These are phyloP conservation scores for Dastarcus helophoroides DNA, from an alignment of 2,888 invertebrate genomes.

Conservation along the genomic window DNA sequence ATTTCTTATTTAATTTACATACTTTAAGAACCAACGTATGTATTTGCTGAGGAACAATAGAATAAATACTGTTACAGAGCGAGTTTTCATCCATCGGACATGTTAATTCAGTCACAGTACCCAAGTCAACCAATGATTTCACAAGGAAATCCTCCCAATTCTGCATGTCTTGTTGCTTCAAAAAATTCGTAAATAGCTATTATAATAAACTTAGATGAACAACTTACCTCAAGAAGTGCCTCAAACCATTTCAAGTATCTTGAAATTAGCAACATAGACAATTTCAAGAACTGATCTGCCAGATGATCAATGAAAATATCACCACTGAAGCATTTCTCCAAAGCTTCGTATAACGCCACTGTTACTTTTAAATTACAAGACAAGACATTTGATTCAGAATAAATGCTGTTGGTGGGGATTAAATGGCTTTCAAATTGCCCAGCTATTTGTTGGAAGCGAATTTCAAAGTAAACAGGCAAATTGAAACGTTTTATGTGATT, in stretches of 20 bases:
- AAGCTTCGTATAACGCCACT: slow-evolving; percentile 38
- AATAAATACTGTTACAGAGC: slow-evolving; percentile 19
- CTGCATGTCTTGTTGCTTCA: slow-evolving; percentile 1
- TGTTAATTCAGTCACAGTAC: slow-evolving; percentile 10
- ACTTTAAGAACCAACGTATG: slow-evolving; percentile 20
- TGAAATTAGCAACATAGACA: slow-evolving; percentile 71
- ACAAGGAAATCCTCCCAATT: slow-evolving; percentile 25
- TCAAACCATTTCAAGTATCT: slow-evolving; percentile 67
- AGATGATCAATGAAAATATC: slow-evolving; percentile 70
- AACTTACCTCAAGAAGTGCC: slow-evolving; percentile 14
- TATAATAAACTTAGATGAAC: not conserved
- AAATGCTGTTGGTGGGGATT: slow-evolving; percentile 23
- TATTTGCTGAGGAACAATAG: slow-evolving; percentile 22
- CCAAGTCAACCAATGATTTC: slow-evolving; percentile 25
- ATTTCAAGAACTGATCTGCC: slow-evolving; percentile 78
- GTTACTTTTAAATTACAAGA: slow-evolving; percentile 41
- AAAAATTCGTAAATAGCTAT: slow-evolving; percentile 4
- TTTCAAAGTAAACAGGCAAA: slow-evolving; percentile 92
- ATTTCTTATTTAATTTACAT: slow-evolving; percentile 20
- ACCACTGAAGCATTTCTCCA: slow-evolving; percentile 56
- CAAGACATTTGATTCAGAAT: slow-evolving; percentile 27
- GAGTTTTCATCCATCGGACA: slow-evolving; percentile 7
- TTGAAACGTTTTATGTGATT: slow-evolving; percentile 78
- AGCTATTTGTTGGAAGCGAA: slow-evolving; percentile 88
- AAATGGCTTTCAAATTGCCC: slow-evolving; percentile 47